These are phyloP conservation scores for Plectrocnemia conspersa DNA, from an alignment of 1,140 invertebrate genomes.

Conservation along the genomic window DNA sequence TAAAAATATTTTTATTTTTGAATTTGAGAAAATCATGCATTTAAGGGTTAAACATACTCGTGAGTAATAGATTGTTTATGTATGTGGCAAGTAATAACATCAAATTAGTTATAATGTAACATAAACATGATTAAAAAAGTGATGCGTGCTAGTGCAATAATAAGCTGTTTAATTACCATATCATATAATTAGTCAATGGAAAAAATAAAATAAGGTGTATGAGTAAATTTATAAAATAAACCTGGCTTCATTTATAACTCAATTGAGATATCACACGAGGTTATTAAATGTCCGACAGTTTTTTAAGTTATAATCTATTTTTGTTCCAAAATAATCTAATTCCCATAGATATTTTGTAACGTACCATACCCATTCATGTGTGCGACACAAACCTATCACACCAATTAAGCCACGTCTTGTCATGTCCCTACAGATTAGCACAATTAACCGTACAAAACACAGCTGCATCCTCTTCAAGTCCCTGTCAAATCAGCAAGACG, in stretches of 20 bases:
- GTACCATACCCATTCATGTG: neutral
- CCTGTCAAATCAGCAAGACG: neutral
- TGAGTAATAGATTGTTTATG: too few species aligned
- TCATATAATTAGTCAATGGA: too few species aligned
- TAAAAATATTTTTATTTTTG: too few species aligned
- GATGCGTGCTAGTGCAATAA: neutral
- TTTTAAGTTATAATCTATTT: neutral
- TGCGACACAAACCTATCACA: neutral
- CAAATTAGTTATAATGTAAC: neutral
- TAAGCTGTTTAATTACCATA: too few species aligned
- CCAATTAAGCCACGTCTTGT: neutral
- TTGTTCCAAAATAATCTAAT: neutral
- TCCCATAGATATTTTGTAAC: neutral
- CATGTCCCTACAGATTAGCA: neutral
- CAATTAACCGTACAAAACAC: conserved; percentile 4
- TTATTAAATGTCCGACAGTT: conserved; percentile 5
- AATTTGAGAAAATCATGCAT: too few species aligned
- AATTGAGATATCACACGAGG: neutral
- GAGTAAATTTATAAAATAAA: neutral
- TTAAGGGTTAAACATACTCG: too few species aligned
- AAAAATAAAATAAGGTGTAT: neutral
- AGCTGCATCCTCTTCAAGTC: neutral
- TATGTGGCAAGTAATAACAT: too few species aligned
- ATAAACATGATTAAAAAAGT: neutral
- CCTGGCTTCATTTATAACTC: neutral